Conservation (phyloP, 1,140 invertebrate genomes). For the Ips typographus region DNA sequence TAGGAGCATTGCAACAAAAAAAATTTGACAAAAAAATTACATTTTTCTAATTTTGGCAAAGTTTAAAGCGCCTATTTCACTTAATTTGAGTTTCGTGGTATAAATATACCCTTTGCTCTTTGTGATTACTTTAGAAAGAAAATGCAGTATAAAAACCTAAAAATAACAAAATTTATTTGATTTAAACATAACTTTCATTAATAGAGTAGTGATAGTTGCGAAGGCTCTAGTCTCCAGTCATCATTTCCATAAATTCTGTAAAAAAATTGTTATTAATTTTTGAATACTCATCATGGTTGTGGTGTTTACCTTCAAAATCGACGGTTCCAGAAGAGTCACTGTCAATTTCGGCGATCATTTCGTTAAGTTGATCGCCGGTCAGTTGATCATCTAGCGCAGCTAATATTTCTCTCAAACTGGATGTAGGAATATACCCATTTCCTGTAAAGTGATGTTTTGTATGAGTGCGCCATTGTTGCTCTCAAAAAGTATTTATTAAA, state of each 20-base stretch:
- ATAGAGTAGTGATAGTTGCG: too few relatives aligned
- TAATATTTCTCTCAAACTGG: constrained; percentile 75
- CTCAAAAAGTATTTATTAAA: too few relatives aligned
- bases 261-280: constrained; percentile 25
- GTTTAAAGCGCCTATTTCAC: too few relatives aligned
- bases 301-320: constrained; percentile 73
- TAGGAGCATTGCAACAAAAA: too few relatives aligned
- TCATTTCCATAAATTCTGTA: constrained; percentile 75
- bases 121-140: too few relatives aligned
- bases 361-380: constrained; percentile 76
- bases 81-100: too few relatives aligned
- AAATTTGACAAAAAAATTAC: too few relatives aligned
- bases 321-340: constrained; percentile 80
- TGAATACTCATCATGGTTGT: not conserved
- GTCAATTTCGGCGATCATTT: constrained; percentile 84
- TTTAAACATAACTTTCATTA: not conserved
- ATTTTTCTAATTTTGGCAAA: too few relatives aligned
- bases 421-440: constrained; percentile 81
- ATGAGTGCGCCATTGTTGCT: not conserved
- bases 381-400: constrained; percentile 78
- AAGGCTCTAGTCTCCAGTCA: constrained; percentile 64
- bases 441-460: constrained; percentile 53
- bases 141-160: not conserved
- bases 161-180: not conserved
- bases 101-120: too few relatives aligned